Percentiles rank a stretch among this genome's conserved stretches.
Evolutionary conservation across 2,113 vertebrate genomes (phyloP).

Genomic region (Geococcyx californianus): DNA sequence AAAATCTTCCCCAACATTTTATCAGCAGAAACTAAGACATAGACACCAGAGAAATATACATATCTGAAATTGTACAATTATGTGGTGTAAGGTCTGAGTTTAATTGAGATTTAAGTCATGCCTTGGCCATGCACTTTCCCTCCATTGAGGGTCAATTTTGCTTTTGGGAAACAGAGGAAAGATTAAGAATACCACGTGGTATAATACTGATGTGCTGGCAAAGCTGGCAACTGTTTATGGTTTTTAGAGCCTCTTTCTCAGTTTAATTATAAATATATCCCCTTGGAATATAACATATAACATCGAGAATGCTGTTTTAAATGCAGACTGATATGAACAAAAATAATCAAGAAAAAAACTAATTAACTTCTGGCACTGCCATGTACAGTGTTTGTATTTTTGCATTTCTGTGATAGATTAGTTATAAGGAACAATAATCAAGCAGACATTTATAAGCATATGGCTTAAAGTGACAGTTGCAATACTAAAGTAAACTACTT

Average conservation of each 20-base stretch:
- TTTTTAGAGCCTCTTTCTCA: not conserved
- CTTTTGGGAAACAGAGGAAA: not conserved
- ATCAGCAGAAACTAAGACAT: not conserved
- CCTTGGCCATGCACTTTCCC: not conserved
- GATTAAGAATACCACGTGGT: not conserved
- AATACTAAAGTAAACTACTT: not conserved
- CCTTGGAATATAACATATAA: not conserved
- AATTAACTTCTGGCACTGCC: not conserved
- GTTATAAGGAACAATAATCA: not conserved
- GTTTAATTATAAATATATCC: not conserved
- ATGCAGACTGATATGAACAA: not conserved
- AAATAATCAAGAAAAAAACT: not conserved
- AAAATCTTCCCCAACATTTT: not conserved
- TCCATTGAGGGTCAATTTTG: not conserved
- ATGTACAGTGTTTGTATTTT: not conserved
- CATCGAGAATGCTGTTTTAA: not conserved
- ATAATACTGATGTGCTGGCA: not conserved
- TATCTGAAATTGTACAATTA: not conserved
- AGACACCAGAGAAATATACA: not conserved
- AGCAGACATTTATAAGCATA: not conserved
- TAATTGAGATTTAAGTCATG: not conserved
- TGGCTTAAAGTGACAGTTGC: not conserved
- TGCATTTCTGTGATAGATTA: not conserved
- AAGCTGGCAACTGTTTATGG: not conserved
- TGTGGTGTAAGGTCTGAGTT: not conserved